phyloP scores from a whole-genome alignment of 2,113 vertebrate genomes.

The Pseudopodoces humilis region DNA sequence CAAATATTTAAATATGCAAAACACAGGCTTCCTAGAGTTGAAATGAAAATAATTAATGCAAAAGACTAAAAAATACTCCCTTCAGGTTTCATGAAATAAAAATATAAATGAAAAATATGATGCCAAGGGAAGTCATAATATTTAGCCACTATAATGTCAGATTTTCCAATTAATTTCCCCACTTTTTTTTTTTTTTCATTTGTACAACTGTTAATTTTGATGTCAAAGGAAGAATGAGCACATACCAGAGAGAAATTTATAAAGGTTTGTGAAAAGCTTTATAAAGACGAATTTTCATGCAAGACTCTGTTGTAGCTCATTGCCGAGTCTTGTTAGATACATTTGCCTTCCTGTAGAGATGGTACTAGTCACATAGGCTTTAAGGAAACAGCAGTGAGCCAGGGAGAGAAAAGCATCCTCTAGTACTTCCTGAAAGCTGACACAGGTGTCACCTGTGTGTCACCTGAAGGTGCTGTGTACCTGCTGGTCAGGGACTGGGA shows the following conservation, averaged over 20 bases:
- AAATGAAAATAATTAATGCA: neutral
- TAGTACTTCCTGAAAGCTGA: neutral
- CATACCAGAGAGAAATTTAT: neutral
- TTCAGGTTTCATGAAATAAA: neutral
- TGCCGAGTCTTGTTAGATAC: neutral
- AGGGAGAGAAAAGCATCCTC: neutral
- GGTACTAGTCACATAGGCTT: rapidly evolving
- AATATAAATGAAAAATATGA: neutral
- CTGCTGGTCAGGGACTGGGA: neutral
- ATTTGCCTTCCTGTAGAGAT: neutral
- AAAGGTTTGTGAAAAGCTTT: neutral
- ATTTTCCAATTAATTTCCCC: neutral
- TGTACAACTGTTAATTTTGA: neutral
- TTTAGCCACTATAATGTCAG: neutral
- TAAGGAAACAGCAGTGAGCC: neutral
- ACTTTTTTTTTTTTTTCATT: neutral
- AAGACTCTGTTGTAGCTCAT: neutral
- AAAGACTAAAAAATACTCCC: neutral
- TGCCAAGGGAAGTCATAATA: neutral
- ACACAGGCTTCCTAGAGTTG: neutral
- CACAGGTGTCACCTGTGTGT: neutral
- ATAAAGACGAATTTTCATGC: neutral
- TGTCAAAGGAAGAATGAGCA: neutral
- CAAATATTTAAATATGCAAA: neutral
- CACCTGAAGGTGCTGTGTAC: neutral